Conservation (phyloP, 2,888 invertebrate species). For the Leptopilina syphax region DNA sequence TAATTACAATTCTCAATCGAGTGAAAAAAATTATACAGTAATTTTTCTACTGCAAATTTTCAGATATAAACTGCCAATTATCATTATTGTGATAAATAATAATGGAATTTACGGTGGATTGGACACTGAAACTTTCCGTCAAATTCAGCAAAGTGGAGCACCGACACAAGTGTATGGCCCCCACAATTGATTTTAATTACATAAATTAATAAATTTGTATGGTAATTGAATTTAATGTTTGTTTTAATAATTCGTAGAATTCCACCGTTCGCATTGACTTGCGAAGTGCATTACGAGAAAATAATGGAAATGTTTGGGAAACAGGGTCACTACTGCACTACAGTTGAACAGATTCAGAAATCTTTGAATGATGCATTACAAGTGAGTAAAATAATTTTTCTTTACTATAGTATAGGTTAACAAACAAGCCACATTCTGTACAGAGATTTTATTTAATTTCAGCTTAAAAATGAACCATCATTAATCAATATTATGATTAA, state of each 20-base stretch:
- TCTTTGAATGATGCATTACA: conserved; percentile 84
- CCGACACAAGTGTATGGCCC: conserved; percentile 85
- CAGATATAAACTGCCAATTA: conserved; percentile 93
- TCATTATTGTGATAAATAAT: conserved; percentile 95
- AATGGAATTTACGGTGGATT: conserved; percentile 96
- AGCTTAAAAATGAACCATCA: conserved; percentile 85
- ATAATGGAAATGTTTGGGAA: conserved; percentile 93
- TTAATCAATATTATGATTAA: conserved; percentile 95
- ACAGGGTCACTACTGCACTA: conserved; percentile 88
- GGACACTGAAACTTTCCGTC: conserved; percentile 85
- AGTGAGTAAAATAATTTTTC: conserved; percentile 63
- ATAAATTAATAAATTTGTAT: no score
- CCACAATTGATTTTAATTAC: neutral
- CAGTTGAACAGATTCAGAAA: conserved; percentile 85
- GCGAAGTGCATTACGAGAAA: conserved; percentile 91
- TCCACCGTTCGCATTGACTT: conserved; percentile 89
- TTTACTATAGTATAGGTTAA: no score
- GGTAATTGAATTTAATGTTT: neutral
- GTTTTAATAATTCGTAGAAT: conserved; percentile 79
- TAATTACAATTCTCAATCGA: no score
- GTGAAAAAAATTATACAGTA: no score
- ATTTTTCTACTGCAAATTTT: conserved; percentile 36
- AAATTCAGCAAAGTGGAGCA: conserved; percentile 84
- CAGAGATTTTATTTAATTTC: conserved; percentile 46
- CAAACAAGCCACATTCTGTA: no score